phyloP scores from a whole-genome alignment of 2,113 vertebrate species.

The Pterocles orientalis region DNA sequence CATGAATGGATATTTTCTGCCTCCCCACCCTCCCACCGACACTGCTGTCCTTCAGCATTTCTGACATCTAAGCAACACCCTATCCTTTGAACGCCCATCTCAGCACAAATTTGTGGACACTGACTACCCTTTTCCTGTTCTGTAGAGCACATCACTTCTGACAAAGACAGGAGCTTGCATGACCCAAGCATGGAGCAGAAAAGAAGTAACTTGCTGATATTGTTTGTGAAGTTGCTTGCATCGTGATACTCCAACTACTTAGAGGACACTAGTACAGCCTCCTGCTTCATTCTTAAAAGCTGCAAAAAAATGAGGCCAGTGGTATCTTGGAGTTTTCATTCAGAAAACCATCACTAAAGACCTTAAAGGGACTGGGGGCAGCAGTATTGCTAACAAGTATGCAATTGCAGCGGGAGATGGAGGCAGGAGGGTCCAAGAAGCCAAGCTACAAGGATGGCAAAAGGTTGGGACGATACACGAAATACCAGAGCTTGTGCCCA shows the following conservation, averaged over 20 bases:
- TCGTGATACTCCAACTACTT: neutral
- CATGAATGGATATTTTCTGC: neutral
- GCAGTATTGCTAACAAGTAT: neutral
- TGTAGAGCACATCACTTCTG: neutral
- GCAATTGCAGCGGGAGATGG: neutral
- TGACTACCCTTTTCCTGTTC: neutral
- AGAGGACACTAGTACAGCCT: neutral
- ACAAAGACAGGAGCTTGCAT: neutral
- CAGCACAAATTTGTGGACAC: neutral
- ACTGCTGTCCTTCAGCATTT: neutral
- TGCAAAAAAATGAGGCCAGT: neutral
- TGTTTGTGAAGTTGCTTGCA: neutral
- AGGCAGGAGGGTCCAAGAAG: neutral
- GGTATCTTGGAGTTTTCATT: neutral
- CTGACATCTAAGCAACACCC: neutral
- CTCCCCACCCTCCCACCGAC: neutral
- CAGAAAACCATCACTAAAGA: neutral
- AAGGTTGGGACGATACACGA: neutral
- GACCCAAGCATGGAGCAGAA: neutral
- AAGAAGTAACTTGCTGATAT: slow-evolving; percentile 16
- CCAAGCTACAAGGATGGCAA: neutral
- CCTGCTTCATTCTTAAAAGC: neutral
- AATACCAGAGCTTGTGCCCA: neutral
- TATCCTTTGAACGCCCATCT: neutral
- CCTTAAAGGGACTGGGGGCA: neutral